Evolutionary conservation across 2,797 vertebrate species (phyloP).

Genomic region (Saxicola maurus): DNA sequence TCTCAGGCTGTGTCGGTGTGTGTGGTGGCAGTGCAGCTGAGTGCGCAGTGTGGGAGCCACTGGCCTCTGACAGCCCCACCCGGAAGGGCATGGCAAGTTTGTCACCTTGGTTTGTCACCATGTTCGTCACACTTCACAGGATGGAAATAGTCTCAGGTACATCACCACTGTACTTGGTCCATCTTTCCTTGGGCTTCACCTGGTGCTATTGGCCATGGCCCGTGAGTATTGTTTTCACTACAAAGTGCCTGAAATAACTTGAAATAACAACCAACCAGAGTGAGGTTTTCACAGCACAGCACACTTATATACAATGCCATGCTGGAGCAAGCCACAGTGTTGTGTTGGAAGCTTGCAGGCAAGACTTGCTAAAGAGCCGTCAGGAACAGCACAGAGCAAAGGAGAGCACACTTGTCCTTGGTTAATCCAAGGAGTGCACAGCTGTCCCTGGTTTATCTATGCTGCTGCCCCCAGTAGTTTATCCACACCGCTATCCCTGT

Average conservation of each 20-base stretch:
- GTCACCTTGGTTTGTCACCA: background rate
- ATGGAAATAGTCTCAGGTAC: background rate
- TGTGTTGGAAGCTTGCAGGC: background rate
- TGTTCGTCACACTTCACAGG: background rate
- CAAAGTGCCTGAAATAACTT: too few relatives aligned
- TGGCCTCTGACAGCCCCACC: background rate
- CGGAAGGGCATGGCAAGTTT: background rate
- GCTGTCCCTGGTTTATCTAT: background rate
- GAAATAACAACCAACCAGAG: too few relatives aligned
- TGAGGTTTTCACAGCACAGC: background rate
- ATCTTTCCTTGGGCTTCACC: background rate
- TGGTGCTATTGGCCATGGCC: background rate
- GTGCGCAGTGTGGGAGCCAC: background rate
- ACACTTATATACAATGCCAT: rapidly evolving
- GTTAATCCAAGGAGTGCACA: background rate
- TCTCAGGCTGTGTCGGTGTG: background rate
- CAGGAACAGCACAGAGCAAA: background rate
- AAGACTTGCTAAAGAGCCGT: background rate
- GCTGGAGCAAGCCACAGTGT: background rate
- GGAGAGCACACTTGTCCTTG: background rate
- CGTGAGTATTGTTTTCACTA: too few relatives aligned
- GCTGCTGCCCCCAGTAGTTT: background rate
- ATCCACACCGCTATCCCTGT: background rate
- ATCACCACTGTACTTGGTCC: background rate
- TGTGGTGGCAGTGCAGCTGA: background rate